Conservation (phyloP, 2,113 vertebrate species). For the Synchiropus splendidus region DNA sequence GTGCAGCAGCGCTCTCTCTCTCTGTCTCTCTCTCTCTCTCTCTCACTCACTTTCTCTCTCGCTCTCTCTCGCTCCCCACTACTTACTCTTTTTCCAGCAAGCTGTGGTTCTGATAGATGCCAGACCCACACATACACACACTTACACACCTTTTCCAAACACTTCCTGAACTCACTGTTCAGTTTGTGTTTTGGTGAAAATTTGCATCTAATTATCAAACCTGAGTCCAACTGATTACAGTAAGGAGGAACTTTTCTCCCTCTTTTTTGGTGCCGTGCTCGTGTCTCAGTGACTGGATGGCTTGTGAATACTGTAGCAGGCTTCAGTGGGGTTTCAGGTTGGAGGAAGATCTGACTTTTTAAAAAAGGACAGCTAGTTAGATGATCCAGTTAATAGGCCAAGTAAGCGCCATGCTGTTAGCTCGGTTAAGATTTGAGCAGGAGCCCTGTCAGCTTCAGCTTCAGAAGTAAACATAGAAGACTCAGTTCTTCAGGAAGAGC, state of each 20-base stretch:
- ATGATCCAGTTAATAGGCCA: too few species aligned
- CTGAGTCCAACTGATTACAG: slow-evolving; percentile 38
- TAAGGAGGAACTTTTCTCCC: not conserved
- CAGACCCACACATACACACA: slow-evolving; percentile 25
- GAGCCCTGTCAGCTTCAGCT: too few species aligned
- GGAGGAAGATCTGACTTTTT: too few species aligned
- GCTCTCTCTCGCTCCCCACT: slow-evolving; percentile 26
- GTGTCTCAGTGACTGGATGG: too few species aligned
- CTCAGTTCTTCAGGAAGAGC: too few species aligned
- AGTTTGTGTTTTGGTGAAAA: slow-evolving; percentile 44
- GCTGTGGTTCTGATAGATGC: slow-evolving; percentile 50
- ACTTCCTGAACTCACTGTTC: slow-evolving; percentile 22
- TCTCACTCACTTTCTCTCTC: slow-evolving; percentile 58
- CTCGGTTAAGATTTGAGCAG: too few species aligned
- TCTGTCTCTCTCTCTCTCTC: slow-evolving; percentile 14
- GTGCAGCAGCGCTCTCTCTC: slow-evolving; percentile 39
- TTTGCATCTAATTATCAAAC: slow-evolving; percentile 46
- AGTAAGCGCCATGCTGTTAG: too few species aligned
- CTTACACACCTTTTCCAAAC: slow-evolving; percentile 30
- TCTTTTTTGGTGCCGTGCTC: too few species aligned
- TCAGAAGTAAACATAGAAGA: too few species aligned
- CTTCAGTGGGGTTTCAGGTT: too few species aligned
- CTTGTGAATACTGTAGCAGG: too few species aligned
- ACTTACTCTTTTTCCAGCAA: slow-evolving; percentile 50
- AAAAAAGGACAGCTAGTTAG: too few species aligned